phyloP scores from a whole-genome alignment of 2,888 invertebrate genomes.

The Oligia fasciuncula region DNA sequence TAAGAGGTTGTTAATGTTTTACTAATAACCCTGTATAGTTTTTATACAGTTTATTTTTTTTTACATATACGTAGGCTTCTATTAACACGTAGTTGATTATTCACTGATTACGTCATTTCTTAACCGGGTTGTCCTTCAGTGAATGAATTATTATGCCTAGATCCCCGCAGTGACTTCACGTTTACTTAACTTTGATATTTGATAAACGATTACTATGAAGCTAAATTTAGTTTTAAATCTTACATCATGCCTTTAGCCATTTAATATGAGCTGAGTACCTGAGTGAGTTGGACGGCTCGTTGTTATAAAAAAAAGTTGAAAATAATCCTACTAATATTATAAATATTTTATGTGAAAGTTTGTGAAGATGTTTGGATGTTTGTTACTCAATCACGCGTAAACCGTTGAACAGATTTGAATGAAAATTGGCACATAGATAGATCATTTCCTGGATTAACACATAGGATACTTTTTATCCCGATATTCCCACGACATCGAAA shows the following conservation, averaged over 20 bases:
- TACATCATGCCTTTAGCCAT: conserved; percentile 9
- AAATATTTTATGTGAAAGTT: too few relatives aligned
- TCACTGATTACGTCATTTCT: conserved; percentile 61
- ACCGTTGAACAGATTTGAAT: too few relatives aligned
- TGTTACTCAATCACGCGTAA: too few relatives aligned
- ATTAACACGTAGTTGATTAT: conserved; percentile 51
- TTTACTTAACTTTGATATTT: conserved; percentile 44
- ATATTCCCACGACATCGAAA: too few relatives aligned
- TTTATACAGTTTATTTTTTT: conserved; percentile 13
- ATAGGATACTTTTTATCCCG: too few relatives aligned
- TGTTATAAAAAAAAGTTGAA: not conserved
- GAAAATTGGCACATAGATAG: too few relatives aligned
- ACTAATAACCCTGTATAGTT: not conserved
- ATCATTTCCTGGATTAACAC: too few relatives aligned
- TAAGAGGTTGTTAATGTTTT: too few relatives aligned
- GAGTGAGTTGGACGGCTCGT: too few relatives aligned
- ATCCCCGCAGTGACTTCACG: conserved; percentile 22
- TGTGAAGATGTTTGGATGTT: too few relatives aligned
- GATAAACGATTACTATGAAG: conserved; percentile 23
- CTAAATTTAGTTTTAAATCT: conserved; percentile 20
- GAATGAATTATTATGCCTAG: conserved; percentile 19
- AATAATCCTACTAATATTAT: too few relatives aligned
- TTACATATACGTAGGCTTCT: conserved; percentile 19
- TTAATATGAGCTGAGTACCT: not conserved
- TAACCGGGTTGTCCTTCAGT: conserved; percentile 38